Conservation (phyloP, 2,113 vertebrate genomes). For the Myanophis thanlyinensis region DNA sequence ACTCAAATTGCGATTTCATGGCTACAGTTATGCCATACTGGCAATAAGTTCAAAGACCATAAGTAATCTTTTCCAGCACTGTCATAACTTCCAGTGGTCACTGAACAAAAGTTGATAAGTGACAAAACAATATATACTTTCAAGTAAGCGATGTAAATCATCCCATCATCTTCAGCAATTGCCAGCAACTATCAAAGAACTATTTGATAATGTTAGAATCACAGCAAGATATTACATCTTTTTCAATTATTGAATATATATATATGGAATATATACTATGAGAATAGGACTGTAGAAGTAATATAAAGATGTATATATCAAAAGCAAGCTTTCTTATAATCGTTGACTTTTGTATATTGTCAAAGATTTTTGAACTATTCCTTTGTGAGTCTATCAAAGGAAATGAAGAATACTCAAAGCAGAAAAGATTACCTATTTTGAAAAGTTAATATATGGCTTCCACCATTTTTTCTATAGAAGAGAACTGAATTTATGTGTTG, state of each 20-base stretch:
- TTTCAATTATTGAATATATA: slow-evolving; percentile 51
- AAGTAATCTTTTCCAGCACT: not conserved
- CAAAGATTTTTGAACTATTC: not conserved
- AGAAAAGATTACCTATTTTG: not conserved
- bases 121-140: slow-evolving; percentile 1
- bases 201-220: slow-evolving; percentile 27
- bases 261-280: slow-evolving; percentile 28
- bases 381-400: not conserved
- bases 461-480: not conserved
- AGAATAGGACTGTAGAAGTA: not conserved
- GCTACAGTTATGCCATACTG: not conserved
- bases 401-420: not conserved
- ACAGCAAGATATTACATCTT: slow-evolving; percentile 34
- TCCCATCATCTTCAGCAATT: slow-evolving; percentile 15
- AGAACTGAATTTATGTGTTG: not conserved
- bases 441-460: not conserved
- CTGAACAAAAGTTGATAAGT: not conserved
- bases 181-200: slow-evolving; percentile 19
- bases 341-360: not conserved
- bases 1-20: not conserved
- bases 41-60: not conserved
- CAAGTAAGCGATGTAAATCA: not conserved
- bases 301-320: not conserved
- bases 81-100: not conserved
- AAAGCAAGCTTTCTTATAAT: not conserved